A percentile compares a stretch with the other conserved stretches of the same genome.
phyloP scores from a whole-genome alignment of 1,140 invertebrate species.

The Solen grandis region DNA sequence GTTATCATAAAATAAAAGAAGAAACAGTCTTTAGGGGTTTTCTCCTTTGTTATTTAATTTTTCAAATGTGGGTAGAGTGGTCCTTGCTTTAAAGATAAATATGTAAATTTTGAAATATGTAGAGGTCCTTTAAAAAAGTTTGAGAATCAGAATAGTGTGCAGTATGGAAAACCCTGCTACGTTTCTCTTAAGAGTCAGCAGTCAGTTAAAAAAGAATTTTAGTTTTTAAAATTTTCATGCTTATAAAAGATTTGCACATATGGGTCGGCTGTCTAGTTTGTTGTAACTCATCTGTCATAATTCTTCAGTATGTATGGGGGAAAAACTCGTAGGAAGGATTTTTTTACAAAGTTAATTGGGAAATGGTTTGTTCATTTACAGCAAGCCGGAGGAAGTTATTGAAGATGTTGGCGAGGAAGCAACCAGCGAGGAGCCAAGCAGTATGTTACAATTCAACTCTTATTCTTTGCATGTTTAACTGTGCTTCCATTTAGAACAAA shows the following conservation, averaged over 20 bases:
- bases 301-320: not conserved
- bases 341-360: not conserved
- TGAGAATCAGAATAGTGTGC: too few species aligned
- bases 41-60: too few species aligned
- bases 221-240: not conserved
- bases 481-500: not conserved
- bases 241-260: too few species aligned
- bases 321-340: not conserved
- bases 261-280: not conserved
- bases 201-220: not conserved
- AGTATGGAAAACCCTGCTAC: too few species aligned
- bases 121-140: too few species aligned
- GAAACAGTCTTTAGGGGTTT: too few species aligned
- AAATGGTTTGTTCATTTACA: conserved; percentile 16
- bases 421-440: conserved; percentile 51
- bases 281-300: not conserved
- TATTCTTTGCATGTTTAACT: not conserved
- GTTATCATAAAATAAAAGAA: too few species aligned
- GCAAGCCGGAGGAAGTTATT: conserved; percentile 44
- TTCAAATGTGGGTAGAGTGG: too few species aligned
- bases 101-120: not conserved
- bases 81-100: not conserved
- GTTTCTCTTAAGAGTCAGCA: not conserved
- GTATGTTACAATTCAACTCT: conserved; percentile 1
- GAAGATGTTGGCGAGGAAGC: conserved; percentile 34